Evolutionary conservation across 2,113 vertebrate genomes (phyloP).

Genomic region (Mustelus asterias): DNA sequence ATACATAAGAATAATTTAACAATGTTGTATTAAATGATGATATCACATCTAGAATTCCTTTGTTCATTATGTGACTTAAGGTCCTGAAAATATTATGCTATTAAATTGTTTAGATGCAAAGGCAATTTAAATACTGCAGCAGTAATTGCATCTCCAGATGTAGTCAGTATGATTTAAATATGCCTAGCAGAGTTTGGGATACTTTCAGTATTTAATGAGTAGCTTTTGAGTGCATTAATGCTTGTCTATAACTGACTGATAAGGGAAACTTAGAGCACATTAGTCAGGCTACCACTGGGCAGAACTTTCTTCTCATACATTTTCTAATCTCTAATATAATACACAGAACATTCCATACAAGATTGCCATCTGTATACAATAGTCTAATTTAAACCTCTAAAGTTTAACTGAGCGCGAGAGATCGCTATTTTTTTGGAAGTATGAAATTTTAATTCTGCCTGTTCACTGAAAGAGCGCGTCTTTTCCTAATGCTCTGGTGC

Average conservation of each 20-base stretch:
- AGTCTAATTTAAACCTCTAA: background rate
- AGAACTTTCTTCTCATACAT: background rate
- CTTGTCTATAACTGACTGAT: background rate
- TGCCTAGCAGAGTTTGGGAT: background rate
- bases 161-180: background rate
- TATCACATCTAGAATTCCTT: background rate
- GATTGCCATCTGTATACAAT: background rate
- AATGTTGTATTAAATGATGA: background rate
- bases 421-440: background rate
- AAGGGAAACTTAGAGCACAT: background rate
- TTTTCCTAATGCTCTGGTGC: background rate
- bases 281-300: background rate
- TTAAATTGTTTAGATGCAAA: background rate
- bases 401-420: background rate
- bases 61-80: background rate
- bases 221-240: background rate
- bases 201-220: background rate
- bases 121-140: slow-evolving; percentile 1
- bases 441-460: background rate
- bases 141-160: background rate
- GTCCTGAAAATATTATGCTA: background rate
- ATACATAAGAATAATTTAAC: background rate
- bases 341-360: background rate
- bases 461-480: background rate
- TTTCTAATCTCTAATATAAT: background rate